Percentiles rank a stretch among this genome's conserved stretches.
These are phyloP conservation scores for Limanda limanda DNA, from an alignment of 2,113 vertebrate species.

Conservation along the genomic window DNA sequence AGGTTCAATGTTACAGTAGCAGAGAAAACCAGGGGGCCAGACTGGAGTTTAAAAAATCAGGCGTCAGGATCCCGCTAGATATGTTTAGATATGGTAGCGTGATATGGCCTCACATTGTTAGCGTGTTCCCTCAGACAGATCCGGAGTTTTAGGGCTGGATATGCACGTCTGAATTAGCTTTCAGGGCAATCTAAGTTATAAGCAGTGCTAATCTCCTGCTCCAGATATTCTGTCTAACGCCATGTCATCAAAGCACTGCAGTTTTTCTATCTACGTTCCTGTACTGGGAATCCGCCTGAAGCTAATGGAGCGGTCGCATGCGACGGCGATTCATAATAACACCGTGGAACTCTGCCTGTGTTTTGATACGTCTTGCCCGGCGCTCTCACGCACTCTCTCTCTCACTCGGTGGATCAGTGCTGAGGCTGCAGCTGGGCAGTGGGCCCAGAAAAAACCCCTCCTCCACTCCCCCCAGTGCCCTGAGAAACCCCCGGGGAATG, in stretches of 20 bases:
- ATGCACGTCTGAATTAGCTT: conserved; percentile 71
- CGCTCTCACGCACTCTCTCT: conserved; percentile 72
- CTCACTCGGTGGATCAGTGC: conserved; percentile 57
- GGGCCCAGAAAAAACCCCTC: conserved; percentile 66
- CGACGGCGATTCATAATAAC: conserved; percentile 59
- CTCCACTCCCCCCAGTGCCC: conserved; percentile 55
- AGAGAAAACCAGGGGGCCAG: conserved; percentile 36
- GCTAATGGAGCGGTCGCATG: conserved; percentile 70
- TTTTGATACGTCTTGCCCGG: conserved; percentile 61
- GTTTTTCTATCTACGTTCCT: conserved; percentile 64
- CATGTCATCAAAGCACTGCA: conserved; percentile 50
- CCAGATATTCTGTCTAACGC: conserved; percentile 50
- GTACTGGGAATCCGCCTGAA: conserved; percentile 46
- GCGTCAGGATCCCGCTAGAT: conserved; percentile 44
- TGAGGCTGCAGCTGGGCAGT: conserved; percentile 73
- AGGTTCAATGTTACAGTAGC: conserved; percentile 21
- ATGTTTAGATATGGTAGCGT: conserved; percentile 70
- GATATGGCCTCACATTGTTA: conserved; percentile 69
- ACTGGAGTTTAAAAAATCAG: conserved; percentile 48
- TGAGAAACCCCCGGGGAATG: conserved; percentile 75
- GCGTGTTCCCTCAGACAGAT: conserved; percentile 51
- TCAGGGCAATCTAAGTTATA: conserved; percentile 64
- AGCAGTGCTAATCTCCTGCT: conserved; percentile 61
- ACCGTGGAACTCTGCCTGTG: conserved; percentile 57
- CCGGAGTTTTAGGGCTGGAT: conserved; percentile 63